A percentile compares a stretch with the other conserved stretches of the same genome.
These are phyloP conservation scores for Temnopleurus reevesii DNA, from an alignment of 53 echinoderm and acorn worm species.

Conservation along the genomic window DNA sequence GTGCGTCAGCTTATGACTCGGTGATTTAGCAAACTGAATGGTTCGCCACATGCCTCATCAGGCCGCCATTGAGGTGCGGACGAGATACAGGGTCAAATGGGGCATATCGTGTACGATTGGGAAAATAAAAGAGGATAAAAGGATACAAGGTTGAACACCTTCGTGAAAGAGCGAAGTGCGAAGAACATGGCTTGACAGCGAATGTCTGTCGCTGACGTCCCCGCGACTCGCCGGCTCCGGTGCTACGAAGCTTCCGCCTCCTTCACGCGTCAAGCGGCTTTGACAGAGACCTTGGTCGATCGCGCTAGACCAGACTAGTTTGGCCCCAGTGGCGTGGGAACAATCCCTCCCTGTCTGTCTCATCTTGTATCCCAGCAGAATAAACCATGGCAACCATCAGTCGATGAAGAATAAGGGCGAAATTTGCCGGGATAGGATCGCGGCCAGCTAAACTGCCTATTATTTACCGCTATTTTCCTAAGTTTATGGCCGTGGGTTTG, in stretches of 20 bases:
- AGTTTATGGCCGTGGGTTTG: constrained; percentile 52
- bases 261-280: not conserved
- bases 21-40: constrained; percentile 53
- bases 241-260: not conserved
- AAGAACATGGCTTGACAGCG: constrained; percentile 48
- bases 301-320: constrained; percentile 5
- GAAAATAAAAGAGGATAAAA: constrained; percentile 26
- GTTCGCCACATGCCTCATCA: not conserved
- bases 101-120: constrained; percentile 55
- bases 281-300: constrained; percentile 41
- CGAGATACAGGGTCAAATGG: constrained; percentile 61
- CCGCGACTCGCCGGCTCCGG: constrained; percentile 53
- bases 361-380: not conserved
- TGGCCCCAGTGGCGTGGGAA: constrained; percentile 14
- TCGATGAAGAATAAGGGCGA: not conserved
- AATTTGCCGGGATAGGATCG: not conserved
- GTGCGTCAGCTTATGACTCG: constrained; percentile 45
- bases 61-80: constrained; percentile 12
- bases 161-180: not conserved
- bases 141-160: constrained; percentile 45
- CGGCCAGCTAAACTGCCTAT: constrained; percentile 55
- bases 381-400: constrained; percentile 43
- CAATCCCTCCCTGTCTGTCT: constrained; percentile 16
- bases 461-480: constrained; percentile 44
- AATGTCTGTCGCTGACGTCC: constrained; percentile 22